Evolutionary conservation across 2,797 vertebrate genomes (phyloP).

Genomic region (Uromys caudimaculatus): DNA sequence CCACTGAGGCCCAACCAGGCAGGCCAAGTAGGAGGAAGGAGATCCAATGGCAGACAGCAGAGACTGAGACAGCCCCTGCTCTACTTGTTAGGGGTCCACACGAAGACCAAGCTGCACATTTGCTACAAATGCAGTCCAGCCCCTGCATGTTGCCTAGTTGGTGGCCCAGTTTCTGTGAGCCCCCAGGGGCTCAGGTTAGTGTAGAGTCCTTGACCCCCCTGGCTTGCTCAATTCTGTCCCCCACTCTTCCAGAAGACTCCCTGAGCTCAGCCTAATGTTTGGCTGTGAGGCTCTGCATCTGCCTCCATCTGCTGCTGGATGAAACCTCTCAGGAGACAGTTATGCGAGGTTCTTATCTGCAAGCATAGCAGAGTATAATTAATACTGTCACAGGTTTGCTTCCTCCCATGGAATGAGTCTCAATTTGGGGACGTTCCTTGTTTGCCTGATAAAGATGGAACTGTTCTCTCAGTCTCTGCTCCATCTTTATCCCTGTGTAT

Average conservation of each 20-base stretch:
- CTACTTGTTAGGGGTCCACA: neutral
- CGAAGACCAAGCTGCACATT: neutral
- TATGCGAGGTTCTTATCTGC: neutral
- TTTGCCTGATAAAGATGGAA: neutral
- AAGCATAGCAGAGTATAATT: neutral
- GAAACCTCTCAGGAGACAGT: neutral
- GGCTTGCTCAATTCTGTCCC: neutral
- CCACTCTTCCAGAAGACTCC: neutral
- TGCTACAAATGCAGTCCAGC: neutral
- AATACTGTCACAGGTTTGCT: neutral
- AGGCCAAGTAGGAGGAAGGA: neutral
- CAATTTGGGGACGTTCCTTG: neutral
- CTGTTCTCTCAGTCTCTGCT: neutral
- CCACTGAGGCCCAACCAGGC: neutral
- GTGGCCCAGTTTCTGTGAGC: neutral
- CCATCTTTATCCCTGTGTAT: neutral
- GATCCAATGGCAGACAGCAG: neutral
- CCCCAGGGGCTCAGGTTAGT: neutral
- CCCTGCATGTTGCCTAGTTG: neutral
- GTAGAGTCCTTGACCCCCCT: neutral
- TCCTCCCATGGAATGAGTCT: neutral
- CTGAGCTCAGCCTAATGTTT: neutral
- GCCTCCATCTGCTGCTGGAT: neutral
- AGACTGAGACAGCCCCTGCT: neutral
- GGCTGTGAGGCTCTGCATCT: neutral